Evolutionary conservation across 2,888 invertebrate genomes (phyloP).

Genomic region (Lasioglossum villosulum): DNA sequence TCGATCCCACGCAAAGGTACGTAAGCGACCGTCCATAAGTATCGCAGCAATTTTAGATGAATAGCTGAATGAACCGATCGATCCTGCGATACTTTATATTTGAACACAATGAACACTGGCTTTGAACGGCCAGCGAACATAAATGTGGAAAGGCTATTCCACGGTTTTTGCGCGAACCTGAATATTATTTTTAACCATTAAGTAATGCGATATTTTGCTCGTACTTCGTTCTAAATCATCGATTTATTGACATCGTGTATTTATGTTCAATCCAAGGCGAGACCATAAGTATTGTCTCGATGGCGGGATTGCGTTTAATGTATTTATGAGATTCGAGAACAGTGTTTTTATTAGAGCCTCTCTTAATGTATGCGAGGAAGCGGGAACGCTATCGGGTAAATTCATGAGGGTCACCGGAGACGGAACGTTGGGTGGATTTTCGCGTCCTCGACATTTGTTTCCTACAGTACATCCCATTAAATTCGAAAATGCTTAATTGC

Average conservation of each 20-base stretch:
- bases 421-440: neutral
- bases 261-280: too few relatives aligned
- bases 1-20: constrained; percentile 15
- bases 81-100: neutral
- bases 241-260: too few relatives aligned
- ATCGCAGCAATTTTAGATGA: neutral
- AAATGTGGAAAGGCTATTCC: neutral
- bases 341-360: neutral
- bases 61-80: neutral
- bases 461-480: neutral
- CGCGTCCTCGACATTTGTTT: neutral
- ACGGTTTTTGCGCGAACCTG: neutral
- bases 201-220: too few relatives aligned
- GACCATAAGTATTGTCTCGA: neutral
- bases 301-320: neutral
- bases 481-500: neutral
- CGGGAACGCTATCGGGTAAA: neutral
- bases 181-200: neutral
- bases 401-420: neutral
- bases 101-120: neutral
- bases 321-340: neutral
- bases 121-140: neutral
- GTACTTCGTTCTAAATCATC: too few relatives aligned
- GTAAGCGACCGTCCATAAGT: neutral
- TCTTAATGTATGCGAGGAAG: neutral